Evolutionary conservation across 2,113 vertebrate species (phyloP).

Genomic region (Vidua macroura): DNA sequence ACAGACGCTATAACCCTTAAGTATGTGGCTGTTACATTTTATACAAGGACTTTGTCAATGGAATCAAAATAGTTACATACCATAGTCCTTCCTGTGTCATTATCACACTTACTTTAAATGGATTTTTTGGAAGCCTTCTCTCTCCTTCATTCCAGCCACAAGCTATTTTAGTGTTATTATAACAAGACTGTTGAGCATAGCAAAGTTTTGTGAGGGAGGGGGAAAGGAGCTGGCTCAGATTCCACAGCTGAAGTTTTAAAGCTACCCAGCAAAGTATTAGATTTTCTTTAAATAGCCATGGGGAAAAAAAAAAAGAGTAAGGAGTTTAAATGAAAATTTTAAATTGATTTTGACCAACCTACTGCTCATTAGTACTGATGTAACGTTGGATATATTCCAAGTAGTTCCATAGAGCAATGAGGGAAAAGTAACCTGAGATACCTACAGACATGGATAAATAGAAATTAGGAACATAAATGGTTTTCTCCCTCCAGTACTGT

Average conservation of each 20-base stretch:
- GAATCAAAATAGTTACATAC: slow-evolving; percentile 5
- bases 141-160: not conserved
- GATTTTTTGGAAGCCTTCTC: not conserved
- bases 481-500: not conserved
- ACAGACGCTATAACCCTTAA: not conserved
- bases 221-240: not conserved
- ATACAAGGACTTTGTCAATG: not conserved
- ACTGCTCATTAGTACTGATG: not conserved
- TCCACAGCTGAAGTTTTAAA: not conserved
- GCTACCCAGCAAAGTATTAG: not conserved
- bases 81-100: slow-evolving; percentile 4
- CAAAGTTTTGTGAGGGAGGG: not conserved
- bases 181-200: not conserved
- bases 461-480: not conserved
- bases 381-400: not conserved
- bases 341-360: not conserved
- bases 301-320: not conserved
- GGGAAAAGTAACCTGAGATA: not conserved
- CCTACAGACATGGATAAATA: not conserved
- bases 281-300: not conserved
- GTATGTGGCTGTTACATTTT: not conserved
- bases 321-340: not conserved
- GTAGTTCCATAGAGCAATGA: not conserved
- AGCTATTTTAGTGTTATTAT: slow-evolving; percentile 4
- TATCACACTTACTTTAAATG: slow-evolving; percentile 31